A percentile compares a stretch with the other conserved stretches of the same genome.
Evolutionary conservation across 2,888 invertebrate genomes (phyloP).

Genomic region (Archips xylosteana): DNA sequence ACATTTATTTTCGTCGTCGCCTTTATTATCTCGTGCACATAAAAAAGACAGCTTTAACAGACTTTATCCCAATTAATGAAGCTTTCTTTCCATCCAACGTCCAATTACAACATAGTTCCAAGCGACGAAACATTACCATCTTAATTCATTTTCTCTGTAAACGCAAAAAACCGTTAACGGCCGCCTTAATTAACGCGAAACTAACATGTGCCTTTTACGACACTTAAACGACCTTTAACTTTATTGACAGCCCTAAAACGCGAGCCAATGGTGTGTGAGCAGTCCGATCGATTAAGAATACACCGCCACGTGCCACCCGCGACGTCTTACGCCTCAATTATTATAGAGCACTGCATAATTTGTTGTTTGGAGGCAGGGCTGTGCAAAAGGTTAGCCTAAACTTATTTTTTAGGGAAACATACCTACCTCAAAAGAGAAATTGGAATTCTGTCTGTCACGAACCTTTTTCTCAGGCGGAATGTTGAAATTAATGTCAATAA

Average conservation of each 20-base stretch:
- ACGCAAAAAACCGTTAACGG: constrained; percentile 40
- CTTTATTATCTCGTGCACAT: background rate
- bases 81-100: background rate
- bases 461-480: no score
- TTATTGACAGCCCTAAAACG: constrained; percentile 43
- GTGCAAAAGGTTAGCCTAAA: constrained; percentile 19
- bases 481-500: no score
- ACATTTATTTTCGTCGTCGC: background rate
- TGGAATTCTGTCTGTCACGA: no score
- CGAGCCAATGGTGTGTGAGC: constrained; percentile 42
- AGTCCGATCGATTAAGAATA: constrained; percentile 55
- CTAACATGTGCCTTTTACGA: constrained; percentile 41
- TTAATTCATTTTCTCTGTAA: constrained; percentile 22
- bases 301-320: constrained; percentile 40
- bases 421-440: no score
- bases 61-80: background rate
- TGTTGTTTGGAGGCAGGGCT: constrained; percentile 23
- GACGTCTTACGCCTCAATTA: constrained; percentile 42
- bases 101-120: constrained; percentile 1
- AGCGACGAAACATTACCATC: constrained; percentile 6
- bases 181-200: constrained; percentile 37
- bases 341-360: constrained; percentile 24
- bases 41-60: background rate
- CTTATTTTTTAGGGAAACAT: background rate
- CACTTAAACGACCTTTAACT: constrained; percentile 41